Evolutionary conservation across 2,797 vertebrate genomes (phyloP), one percentile per base, ranked within the genome.

Genomic region (Apogon hyalosoma): DNA sequence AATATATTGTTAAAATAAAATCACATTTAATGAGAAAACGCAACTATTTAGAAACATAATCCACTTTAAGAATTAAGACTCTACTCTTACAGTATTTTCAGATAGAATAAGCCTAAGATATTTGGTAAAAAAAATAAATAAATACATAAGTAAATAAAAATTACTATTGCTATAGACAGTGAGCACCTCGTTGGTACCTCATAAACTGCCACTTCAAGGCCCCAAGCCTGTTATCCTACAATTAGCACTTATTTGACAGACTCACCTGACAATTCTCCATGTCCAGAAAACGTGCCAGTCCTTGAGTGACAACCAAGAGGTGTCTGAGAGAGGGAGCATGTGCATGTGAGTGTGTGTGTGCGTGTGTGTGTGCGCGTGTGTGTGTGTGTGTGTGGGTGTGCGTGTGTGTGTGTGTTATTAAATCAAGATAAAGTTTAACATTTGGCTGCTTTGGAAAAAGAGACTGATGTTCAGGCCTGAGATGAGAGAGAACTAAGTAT

Each of bases 91-190:
- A 36, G 33, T 36, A 36, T 8, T 36, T 8, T 8, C 9, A 9
- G 10, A 36, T 36, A 36, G 33, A 8, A 36, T 36, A 2, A 36
- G 9, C 9, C 7, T 10, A 36, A 9, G 33, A 8, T 36, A 8
- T 36, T 36, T 36, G 33, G 9, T 10, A 48, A 54, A 40, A 45
- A 10, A 8, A 15, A 19, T 18, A 36, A 36, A 36, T 36, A 9
- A 41, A 88, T 91, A 79, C 88, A 86, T 90, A 87, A 84, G n/a
- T n/a, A n/a, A n/a, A n/a, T n/a, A n/a, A 88, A 91, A 82, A 90
- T 90, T 84, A 93, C 94, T 89, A 92, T 92, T 90, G 24, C 6
- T 90, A 91, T 92, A 93, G 90, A 91, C 16, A 51, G 82, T 33
- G 3, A 93, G 87, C 82, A 84, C 87, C 84, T 92, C 18, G 80